A percentile compares a stretch with the other conserved stretches of the same genome.
These are phyloP conservation scores for Callocephalon fimbriatum DNA, from an alignment of 2,113 vertebrate genomes.

Conservation along the genomic window DNA sequence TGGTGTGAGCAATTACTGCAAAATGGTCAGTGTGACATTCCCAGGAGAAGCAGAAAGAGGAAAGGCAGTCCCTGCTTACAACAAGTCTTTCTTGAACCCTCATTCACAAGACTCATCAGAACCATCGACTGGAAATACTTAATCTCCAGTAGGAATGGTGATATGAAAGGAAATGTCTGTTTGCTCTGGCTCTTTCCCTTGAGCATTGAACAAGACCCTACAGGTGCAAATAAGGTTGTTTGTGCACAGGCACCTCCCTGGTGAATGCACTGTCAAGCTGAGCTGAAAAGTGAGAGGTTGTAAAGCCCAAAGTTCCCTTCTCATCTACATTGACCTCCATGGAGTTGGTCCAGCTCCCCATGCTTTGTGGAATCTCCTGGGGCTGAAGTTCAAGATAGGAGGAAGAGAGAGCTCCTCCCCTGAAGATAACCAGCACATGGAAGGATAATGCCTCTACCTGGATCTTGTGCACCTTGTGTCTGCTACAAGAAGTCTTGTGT, in stretches of 20 bases:
- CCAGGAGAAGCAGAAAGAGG: not conserved
- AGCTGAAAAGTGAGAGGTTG: not conserved
- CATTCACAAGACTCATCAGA: not conserved
- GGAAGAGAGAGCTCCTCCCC: not conserved
- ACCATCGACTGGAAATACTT: not conserved
- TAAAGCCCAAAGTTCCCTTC: not conserved
- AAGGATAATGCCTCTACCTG: not conserved
- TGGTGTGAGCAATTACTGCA: not conserved
- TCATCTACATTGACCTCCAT: rapidly evolving
- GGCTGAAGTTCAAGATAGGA: not conserved
- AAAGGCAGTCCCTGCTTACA: not conserved
- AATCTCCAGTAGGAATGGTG: not conserved
- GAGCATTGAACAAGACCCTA: not conserved
- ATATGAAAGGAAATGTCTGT: rapidly evolving
- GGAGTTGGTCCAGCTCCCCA: not conserved
- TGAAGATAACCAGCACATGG: not conserved
- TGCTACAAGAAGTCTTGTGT: not conserved
- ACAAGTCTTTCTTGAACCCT: not conserved
- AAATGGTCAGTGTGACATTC: not conserved
- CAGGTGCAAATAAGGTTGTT: not conserved
- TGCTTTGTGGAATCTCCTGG: not conserved
- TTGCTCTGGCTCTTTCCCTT: not conserved
- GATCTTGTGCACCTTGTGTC: not conserved
- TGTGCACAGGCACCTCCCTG: not conserved
- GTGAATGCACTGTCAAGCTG: not conserved